Evolutionary conservation across 1,140 invertebrate genomes (phyloP).

Genomic region (Andricus grossulariae): DNA sequence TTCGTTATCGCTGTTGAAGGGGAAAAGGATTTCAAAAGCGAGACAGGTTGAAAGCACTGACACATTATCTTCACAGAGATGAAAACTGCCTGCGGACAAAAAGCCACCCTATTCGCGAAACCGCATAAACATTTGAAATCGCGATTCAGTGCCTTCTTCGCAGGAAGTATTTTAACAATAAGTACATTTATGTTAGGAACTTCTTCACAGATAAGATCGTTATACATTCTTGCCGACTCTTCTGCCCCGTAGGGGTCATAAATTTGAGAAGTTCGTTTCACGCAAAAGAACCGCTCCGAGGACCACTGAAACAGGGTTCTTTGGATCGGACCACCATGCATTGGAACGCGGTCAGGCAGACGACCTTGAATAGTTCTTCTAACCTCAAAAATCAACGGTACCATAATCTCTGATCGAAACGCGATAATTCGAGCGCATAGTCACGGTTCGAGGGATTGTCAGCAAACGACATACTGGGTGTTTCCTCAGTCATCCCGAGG

Average conservation of each 20-base stretch:
- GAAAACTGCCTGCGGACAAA: conserved; percentile 62
- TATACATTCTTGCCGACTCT: conserved; percentile 12
- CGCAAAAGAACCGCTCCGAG: conserved; percentile 22
- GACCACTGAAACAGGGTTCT: conserved; percentile 13
- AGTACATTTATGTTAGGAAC: conserved; percentile 16
- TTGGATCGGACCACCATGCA: conserved; percentile 22
- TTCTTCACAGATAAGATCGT: conserved; percentile 5
- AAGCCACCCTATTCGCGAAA: conserved; percentile 59
- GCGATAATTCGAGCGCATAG: conserved; percentile 1
- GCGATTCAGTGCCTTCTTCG: conserved; percentile 47
- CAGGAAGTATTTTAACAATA: conserved; percentile 21
- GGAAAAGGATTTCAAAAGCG: conserved; percentile 11
- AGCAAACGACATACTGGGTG: too few species aligned
- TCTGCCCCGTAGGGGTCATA: conserved; percentile 17
- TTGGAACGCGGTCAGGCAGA: conserved; percentile 17
- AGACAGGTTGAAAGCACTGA: neutral
- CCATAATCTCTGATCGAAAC: conserved; percentile 3
- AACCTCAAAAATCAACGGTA: conserved; percentile 26
- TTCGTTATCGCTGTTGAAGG: neutral
- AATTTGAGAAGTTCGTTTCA: conserved; percentile 5
- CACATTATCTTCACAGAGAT: conserved; percentile 32
- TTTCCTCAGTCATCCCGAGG: too few species aligned
- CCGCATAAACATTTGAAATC: conserved; percentile 66
- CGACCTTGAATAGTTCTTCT: conserved; percentile 29
- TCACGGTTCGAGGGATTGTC: too few species aligned